Conservation (phyloP, 1,140 invertebrate species). For the Heliconius eleuchia region DNA sequence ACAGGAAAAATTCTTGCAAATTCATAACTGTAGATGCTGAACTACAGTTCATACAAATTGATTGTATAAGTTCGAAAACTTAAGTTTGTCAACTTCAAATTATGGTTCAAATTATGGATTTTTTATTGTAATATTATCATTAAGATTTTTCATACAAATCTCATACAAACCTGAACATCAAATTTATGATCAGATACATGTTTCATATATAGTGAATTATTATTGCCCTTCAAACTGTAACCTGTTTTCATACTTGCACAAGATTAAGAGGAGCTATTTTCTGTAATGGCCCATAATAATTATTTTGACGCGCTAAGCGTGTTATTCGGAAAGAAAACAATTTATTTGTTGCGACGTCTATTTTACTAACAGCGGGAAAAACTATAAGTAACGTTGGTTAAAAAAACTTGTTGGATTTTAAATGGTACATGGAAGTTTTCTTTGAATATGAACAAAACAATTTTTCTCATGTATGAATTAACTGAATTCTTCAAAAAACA, state of each 20-base stretch:
- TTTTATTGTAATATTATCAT: not conserved
- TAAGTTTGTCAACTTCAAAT: too few relatives aligned
- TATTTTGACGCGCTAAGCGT: slow-evolving; percentile 47
- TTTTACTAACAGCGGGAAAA: slow-evolving; percentile 34
- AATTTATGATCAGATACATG: too few relatives aligned
- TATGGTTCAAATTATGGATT: not conserved
- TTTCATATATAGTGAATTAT: not conserved
- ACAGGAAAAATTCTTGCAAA: too few relatives aligned
- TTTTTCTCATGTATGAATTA: not conserved
- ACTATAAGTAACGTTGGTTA: slow-evolving; percentile 7
- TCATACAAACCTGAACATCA: too few relatives aligned
- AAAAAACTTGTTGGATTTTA: not conserved
- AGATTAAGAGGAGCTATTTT: slow-evolving; percentile 34
- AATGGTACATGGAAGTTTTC: not conserved
- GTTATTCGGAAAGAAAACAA: slow-evolving; percentile 46
- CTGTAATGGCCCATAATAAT: slow-evolving; percentile 51
- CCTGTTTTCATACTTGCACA: not conserved
- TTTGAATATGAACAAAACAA: not conserved
- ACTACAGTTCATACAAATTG: too few relatives aligned
- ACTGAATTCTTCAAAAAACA: not conserved
- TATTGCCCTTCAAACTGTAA: not conserved
- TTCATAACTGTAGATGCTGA: too few relatives aligned
- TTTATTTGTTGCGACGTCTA: slow-evolving; percentile 44
- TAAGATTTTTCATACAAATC: too few relatives aligned
- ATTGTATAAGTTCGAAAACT: too few relatives aligned